phyloP scores from a whole-genome alignment of 1,140 invertebrate genomes.

The Drosophila serrata region DNA sequence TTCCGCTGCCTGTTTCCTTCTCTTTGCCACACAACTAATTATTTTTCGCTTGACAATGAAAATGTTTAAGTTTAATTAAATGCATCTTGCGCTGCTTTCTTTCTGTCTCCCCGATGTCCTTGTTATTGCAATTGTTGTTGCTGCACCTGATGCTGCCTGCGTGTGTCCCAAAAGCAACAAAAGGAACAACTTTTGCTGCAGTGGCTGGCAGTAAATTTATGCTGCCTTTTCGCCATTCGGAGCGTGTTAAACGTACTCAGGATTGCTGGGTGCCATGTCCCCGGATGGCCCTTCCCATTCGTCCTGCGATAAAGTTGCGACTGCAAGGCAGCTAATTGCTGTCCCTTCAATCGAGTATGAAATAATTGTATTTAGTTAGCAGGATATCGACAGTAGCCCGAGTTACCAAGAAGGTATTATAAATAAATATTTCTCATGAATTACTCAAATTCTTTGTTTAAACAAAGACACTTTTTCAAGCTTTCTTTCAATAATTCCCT shows the following conservation, averaged over 20 bases:
- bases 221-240: constrained; percentile 71
- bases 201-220: constrained; percentile 65
- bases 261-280: constrained; percentile 56
- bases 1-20: constrained; percentile 46
- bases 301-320: constrained; percentile 53
- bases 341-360: constrained; percentile 26
- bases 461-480: background rate
- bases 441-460: background rate
- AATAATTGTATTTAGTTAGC: background rate
- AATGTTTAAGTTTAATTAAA: constrained; percentile 85
- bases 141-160: constrained; percentile 69
- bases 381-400: background rate
- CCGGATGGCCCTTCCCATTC: constrained; percentile 14
- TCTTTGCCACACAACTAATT: constrained; percentile 79
- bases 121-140: constrained; percentile 19
- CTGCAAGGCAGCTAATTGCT: constrained; percentile 65
- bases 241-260: constrained; percentile 78
- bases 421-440: background rate
- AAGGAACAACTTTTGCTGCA: constrained; percentile 64
- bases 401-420: too few species aligned
- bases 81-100: constrained; percentile 78
- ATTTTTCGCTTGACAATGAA: constrained; percentile 85
- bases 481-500: background rate
- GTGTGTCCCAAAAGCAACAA: constrained; percentile 27
- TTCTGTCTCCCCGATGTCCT: constrained; percentile 41